A percentile compares a stretch with the other conserved stretches of the same genome.
phyloP scores from a whole-genome alignment of 1,140 invertebrate species.

The Drosophila gunungcola region DNA sequence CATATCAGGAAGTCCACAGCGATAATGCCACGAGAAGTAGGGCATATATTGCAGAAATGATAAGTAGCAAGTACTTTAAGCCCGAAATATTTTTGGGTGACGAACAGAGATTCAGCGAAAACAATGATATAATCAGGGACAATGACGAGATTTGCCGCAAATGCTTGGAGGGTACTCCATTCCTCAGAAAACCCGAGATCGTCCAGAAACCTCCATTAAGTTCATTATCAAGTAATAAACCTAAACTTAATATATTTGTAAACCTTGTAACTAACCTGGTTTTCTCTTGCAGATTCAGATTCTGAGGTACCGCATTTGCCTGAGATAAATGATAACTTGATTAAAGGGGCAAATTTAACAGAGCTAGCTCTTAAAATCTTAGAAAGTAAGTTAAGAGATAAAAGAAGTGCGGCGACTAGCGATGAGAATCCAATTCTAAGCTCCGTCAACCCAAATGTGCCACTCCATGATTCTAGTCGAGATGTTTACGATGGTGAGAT shows the following conservation, averaged over 20 bases:
- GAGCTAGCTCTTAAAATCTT: constrained; percentile 74
- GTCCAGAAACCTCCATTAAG: constrained; percentile 23
- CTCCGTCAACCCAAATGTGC: constrained; percentile 27
- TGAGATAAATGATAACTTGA: constrained; percentile 59
- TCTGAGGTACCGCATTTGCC: constrained; percentile 15
- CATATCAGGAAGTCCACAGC: constrained; percentile 90
- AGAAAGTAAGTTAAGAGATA: constrained; percentile 62
- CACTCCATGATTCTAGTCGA: constrained; percentile 14
- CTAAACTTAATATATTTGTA: not conserved
- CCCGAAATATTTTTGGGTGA: constrained; percentile 89
- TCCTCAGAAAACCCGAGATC: constrained; percentile 40
- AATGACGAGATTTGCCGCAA: constrained; percentile 68
- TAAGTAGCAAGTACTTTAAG: constrained; percentile 87
- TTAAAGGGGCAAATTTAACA: constrained; percentile 68
- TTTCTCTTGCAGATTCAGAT: constrained; percentile 23
- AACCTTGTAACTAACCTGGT: not conserved
- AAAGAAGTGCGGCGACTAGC: constrained; percentile 53
- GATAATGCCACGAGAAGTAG: constrained; percentile 85
- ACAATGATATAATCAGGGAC: constrained; percentile 54
- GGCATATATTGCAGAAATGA: constrained; percentile 93
- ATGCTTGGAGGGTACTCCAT: constrained; percentile 60
- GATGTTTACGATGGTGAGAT: constrained; percentile 89
- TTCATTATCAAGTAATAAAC: constrained; percentile 28
- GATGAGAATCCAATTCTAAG: constrained; percentile 25
- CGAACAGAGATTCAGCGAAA: constrained; percentile 82